Evolutionary conservation across 2,888 invertebrate species (phyloP).

Genomic region (Subacronicta megacephala): DNA sequence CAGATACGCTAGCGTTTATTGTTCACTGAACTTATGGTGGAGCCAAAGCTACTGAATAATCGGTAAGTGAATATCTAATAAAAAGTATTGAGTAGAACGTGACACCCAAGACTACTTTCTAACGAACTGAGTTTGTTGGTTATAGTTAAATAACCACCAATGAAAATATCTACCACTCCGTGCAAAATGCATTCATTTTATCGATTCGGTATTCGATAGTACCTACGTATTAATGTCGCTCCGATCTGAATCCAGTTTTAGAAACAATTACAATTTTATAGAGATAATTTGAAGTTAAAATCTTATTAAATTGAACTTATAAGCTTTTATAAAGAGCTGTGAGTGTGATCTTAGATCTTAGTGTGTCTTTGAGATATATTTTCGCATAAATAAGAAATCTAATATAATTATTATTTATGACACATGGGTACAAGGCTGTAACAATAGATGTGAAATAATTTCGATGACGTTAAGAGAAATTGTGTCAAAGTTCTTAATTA

Average conservation of each 20-base stretch:
- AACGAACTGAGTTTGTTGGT: conserved; percentile 36
- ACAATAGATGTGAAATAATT: conserved; percentile 47
- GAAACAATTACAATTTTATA: too few species aligned
- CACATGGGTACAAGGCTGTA: conserved; percentile 6
- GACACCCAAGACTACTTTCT: conserved; percentile 55
- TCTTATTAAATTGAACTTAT: too few species aligned
- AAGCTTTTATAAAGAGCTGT: too few species aligned
- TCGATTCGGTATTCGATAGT: conserved; percentile 5
- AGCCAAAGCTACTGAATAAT: conserved; percentile 26
- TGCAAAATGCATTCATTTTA: conserved; percentile 23
- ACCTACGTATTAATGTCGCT: too few species aligned
- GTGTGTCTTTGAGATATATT: background rate
- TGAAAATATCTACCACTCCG: conserved; percentile 32
- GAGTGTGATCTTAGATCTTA: too few species aligned
- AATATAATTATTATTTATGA: conserved; percentile 14
- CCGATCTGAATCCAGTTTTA: too few species aligned
- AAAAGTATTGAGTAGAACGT: conserved; percentile 45
- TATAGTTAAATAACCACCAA: conserved; percentile 31
- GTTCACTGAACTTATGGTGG: too few species aligned
- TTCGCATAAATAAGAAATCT: conserved; percentile 26
- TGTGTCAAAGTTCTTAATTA: conserved; percentile 40
- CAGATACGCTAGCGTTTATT: too few species aligned
- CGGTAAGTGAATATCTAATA: conserved; percentile 40
- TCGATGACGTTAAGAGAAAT: conserved; percentile 24
- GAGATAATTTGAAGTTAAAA: too few species aligned